Percentiles rank a stretch among this genome's conserved stretches.
Conservation (phyloP, 2,888 invertebrate species). For the Drosophila mercatorum region DNA sequence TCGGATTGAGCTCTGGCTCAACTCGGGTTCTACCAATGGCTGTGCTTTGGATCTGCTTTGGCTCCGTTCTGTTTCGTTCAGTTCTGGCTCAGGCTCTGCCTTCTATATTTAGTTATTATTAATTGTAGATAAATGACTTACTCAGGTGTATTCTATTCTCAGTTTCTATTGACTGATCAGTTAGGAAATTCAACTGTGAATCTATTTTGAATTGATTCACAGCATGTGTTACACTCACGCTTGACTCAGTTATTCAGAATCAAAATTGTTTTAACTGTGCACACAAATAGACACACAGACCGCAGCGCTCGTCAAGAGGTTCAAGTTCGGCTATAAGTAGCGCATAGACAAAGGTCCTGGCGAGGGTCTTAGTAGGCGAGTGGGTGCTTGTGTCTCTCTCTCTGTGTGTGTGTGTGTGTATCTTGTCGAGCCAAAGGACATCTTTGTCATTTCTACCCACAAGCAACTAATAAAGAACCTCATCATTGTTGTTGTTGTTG, state of each 20-base stretch:
- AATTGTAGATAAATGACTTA: not conserved
- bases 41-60: too few species aligned
- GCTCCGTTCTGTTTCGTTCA: too few species aligned
- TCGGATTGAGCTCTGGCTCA: too few species aligned
- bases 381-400: not conserved
- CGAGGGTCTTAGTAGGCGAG: conserved; percentile 16
- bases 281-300: conserved; percentile 27
- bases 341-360: conserved; percentile 23
- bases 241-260: conserved; percentile 39
- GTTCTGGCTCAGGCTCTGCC: too few species aligned
- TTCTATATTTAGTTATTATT: not conserved
- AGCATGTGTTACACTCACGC: conserved; percentile 30
- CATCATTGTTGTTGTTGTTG: conserved; percentile 38
- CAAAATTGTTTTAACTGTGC: conserved; percentile 62
- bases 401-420: conserved; percentile 5
- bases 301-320: conserved; percentile 12
- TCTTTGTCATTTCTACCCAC: conserved; percentile 58
- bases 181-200: conserved; percentile 10
- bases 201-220: conserved; percentile 29
- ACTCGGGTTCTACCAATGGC: too few species aligned
- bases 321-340: conserved; percentile 32
- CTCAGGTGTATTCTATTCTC: not conserved
- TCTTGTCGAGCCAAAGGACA: conserved; percentile 35
- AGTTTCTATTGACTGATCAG: not conserved
- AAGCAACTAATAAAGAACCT: conserved; percentile 56